phyloP scores from a whole-genome alignment of 2,888 invertebrate species.

The Geophilus truncorum region DNA sequence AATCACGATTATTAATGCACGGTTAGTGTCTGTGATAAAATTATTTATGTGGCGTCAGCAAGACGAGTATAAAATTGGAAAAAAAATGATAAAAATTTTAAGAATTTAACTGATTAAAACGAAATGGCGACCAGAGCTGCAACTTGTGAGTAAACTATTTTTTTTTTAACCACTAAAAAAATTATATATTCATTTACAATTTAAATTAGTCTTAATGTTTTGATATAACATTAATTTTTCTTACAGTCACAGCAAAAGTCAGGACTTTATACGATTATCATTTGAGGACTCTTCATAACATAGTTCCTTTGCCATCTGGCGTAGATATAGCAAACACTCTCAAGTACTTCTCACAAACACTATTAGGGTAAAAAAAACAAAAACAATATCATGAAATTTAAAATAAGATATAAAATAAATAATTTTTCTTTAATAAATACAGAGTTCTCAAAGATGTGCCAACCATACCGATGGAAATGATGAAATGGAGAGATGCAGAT shows the following conservation, averaged over 20 bases:
- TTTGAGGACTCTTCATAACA: slow-evolving; percentile 81
- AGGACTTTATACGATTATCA: slow-evolving; percentile 95
- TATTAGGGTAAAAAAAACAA: slow-evolving; percentile 70
- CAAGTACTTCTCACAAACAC: slow-evolving; percentile 95
- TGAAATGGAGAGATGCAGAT: slow-evolving; percentile 81
- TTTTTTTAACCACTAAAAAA: neutral
- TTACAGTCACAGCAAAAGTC: slow-evolving; percentile 92
- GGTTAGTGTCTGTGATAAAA: neutral
- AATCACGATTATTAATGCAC: neutral
- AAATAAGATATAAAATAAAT: neutral
- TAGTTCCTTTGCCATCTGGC: slow-evolving; percentile 87
- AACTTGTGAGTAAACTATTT: slow-evolving; percentile 12
- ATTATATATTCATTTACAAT: neutral
- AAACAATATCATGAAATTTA: neutral
- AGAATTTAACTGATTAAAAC: neutral
- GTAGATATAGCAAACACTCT: slow-evolving; percentile 95
- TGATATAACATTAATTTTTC: slow-evolving; percentile 23
- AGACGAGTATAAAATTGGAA: neutral
- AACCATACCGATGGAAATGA: slow-evolving; percentile 83
- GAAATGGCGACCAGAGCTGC: slow-evolving; percentile 28
- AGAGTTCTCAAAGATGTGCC: slow-evolving; percentile 96
- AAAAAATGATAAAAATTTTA: neutral
- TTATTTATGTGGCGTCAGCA: neutral
- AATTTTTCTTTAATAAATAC: neutral
- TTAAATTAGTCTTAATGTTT: slow-evolving; percentile 34